Conservation (phyloP, 2,113 vertebrate species). For the Serilophus lunatus region DNA sequence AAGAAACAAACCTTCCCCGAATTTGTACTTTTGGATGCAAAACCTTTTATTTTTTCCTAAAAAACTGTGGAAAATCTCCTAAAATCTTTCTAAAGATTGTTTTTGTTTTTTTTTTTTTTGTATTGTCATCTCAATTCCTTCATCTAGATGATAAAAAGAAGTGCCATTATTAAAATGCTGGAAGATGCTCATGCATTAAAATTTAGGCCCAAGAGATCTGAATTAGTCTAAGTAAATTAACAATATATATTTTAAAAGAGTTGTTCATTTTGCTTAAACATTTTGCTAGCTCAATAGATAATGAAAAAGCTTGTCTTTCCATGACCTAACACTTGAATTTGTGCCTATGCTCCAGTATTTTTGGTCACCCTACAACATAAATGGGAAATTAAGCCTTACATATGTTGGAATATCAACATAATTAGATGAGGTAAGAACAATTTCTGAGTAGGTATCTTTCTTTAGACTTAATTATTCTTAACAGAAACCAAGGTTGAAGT, state of each 20-base stretch:
- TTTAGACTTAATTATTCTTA: neutral
- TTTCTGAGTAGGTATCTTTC: neutral
- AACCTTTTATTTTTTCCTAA: neutral
- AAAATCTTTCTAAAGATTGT: neutral
- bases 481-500: neutral
- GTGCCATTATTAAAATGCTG: neutral
- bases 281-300: neutral
- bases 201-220: neutral
- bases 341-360: neutral
- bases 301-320: neutral
- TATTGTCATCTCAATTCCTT: neutral
- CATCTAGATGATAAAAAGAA: neutral
- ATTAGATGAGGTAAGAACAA: neutral
- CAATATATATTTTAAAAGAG: neutral
- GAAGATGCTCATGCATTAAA: neutral
- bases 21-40: neutral
- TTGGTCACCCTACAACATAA: neutral
- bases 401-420: neutral
- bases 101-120: neutral
- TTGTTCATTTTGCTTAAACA: neutral
- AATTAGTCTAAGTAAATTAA: neutral
- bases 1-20: neutral
- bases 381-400: neutral
- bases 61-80: neutral
- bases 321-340: neutral